Evolutionary conservation across 2,797 vertebrate genomes (phyloP).

Genomic region (Amphiprion clarkii): DNA sequence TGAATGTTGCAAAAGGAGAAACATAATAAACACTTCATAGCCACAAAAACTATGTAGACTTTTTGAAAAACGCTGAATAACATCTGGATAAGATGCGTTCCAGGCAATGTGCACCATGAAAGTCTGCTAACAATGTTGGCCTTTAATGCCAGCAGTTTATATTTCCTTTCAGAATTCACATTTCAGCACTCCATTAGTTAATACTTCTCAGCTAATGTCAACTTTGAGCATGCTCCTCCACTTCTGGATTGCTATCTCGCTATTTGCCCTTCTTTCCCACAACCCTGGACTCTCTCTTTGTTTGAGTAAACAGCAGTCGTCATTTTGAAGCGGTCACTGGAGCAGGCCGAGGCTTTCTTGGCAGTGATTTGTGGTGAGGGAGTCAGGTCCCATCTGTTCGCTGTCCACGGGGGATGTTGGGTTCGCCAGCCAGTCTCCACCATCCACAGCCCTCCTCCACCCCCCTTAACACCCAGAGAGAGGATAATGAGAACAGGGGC

Average conservation of each 20-base stretch:
- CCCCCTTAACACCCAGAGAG: conserved; percentile 74
- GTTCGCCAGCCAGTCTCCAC: conserved; percentile 64
- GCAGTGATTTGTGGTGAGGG: conserved; percentile 75
- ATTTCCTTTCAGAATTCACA: neutral
- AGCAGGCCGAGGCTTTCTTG: conserved; percentile 64
- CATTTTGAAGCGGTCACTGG: conserved; percentile 58
- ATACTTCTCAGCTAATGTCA: neutral
- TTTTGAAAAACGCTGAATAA: too few species aligned
- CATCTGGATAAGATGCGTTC: too few species aligned
- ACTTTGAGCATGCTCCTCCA: neutral
- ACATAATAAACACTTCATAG: too few species aligned
- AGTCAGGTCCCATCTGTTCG: conserved; percentile 80
- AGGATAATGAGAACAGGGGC: conserved; percentile 79
- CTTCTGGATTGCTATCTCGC: conserved; percentile 20
- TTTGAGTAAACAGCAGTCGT: conserved; percentile 62
- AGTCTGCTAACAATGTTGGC: too few species aligned
- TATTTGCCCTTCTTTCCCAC: conserved; percentile 18
- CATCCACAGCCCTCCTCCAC: conserved; percentile 35
- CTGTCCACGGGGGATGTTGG: conserved; percentile 67
- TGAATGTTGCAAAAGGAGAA: too few species aligned
- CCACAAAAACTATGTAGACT: too few species aligned
- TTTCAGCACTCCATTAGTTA: neutral
- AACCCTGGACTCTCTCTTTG: conserved; percentile 44
- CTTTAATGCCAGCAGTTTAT: conserved; percentile 1
- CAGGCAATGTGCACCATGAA: too few species aligned